Evolutionary conservation across 1,140 invertebrate genomes (phyloP), one percentile per base, ranked within the genome.

Genomic region (Heliconius eleuchia): DNA sequence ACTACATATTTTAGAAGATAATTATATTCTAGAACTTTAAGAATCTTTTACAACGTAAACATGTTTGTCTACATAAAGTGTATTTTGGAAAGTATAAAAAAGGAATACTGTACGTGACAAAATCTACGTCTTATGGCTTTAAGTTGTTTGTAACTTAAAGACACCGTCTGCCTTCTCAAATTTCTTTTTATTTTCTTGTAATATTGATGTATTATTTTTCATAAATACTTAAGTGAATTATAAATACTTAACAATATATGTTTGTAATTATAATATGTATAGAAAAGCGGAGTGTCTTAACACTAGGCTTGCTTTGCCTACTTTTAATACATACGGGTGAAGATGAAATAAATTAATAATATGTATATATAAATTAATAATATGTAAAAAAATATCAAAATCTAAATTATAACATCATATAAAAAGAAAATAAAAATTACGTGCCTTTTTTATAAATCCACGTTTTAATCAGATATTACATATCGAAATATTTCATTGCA

Each of bases 121-220:
- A 57, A 57, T 57, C 55, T 23, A n/a, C 55, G 19, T 57, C n/a
- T 57, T 57, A 23, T 23, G n/a, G 55, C 55, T 57, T 57, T 9
- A 57, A 57, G n/a, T 57, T 57, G 55, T 57, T 57, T 57, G n/a
- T 57, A 23, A 57, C 55, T 57, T 57, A 23, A 57, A 57, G 55
- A 57, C 55, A 57, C 55, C n/a, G 55, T 57, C 55, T 57, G 55
- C 55, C 55, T 57, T 23, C n/a, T 57, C 8, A 57, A 57, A 23
- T 57, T 57, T 23, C n/a, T n/a, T 57, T n/a, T 57, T 23, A 57
- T 57, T n/a, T 57, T 57, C 9, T 57, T 19, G 18, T 57, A 57
- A n/a, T 57, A 57, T 57, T 23, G n/a, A 11, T 57, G n/a, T 57
- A 57, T 23, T 57, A 57, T 57, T 57, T 23, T 57, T 57, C 55